Conservation (phyloP, 2,797 vertebrate genomes). For the Rhinichthys osculus region DNA sequence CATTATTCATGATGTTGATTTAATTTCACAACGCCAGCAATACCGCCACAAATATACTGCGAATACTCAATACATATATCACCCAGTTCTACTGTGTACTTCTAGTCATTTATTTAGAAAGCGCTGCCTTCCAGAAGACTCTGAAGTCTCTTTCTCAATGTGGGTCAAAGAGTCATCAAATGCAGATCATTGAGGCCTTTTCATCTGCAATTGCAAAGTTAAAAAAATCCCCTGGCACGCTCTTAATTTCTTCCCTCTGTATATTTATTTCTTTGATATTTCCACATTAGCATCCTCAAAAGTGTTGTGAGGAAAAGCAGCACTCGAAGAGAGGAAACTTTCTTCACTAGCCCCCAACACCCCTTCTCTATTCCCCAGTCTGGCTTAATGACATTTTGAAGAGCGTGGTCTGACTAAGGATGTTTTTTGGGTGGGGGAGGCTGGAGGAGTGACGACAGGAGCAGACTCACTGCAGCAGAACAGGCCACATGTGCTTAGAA, state of each 20-base stretch:
- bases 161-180: slow-evolving; percentile 79
- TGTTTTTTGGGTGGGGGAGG: slow-evolving; percentile 55
- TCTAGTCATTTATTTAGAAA: slow-evolving; percentile 30
- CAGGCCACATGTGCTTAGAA: slow-evolving; percentile 73
- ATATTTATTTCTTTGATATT: slow-evolving; percentile 80
- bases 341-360: slow-evolving; percentile 26
- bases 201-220: slow-evolving; percentile 78
- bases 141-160: slow-evolving; percentile 78
- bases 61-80: neutral
- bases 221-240: slow-evolving; percentile 74
- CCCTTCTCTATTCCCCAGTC: slow-evolving; percentile 22
- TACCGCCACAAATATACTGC: neutral
- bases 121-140: slow-evolving; percentile 68
- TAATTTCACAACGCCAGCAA: neutral
- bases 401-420: slow-evolving; percentile 72
- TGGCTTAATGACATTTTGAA: slow-evolving; percentile 80
- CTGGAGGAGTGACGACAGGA: slow-evolving; percentile 56
- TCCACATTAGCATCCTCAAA: slow-evolving; percentile 71
- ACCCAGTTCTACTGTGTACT: neutral
- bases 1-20: slow-evolving; percentile 6
- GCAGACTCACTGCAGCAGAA: slow-evolving; percentile 67
- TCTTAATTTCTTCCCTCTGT: slow-evolving; percentile 77
- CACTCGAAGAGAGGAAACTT: slow-evolving; percentile 60
- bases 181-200: slow-evolving; percentile 77
- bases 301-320: slow-evolving; percentile 32